Percentiles rank a stretch among this genome's conserved stretches.
Evolutionary conservation across 2,888 invertebrate genomes (phyloP).

Genomic region (Drosophila bunnanda): DNA sequence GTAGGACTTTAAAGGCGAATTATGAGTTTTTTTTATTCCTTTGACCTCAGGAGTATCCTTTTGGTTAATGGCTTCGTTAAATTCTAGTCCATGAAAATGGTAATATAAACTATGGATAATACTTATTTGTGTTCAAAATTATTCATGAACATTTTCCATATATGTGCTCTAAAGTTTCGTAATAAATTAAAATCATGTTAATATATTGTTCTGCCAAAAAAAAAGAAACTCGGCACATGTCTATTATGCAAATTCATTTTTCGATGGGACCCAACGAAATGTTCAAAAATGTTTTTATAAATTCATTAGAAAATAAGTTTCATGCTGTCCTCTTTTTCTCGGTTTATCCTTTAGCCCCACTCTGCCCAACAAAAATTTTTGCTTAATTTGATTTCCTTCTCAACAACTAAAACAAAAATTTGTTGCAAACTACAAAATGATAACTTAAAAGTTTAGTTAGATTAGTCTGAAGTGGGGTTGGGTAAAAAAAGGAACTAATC

Average conservation of each 20-base stretch:
- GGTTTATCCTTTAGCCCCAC: not conserved
- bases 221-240: constrained; percentile 52
- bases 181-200: constrained; percentile 38
- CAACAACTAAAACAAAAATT: constrained; percentile 14
- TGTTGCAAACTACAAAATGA: constrained; percentile 60
- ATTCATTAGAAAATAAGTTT: constrained; percentile 66
- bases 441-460: constrained; percentile 55
- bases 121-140: not conserved
- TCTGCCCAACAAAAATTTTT: constrained; percentile 48
- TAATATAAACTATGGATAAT: no score
- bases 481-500: constrained; percentile 9
- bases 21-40: constrained; percentile 4
- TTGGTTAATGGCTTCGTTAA: not conserved
- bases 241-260: constrained; percentile 76
- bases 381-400: constrained; percentile 65
- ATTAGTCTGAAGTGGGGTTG: constrained; percentile 13
- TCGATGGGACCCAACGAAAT: constrained; percentile 54
- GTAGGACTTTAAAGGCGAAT: not conserved
- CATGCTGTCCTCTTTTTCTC: constrained; percentile 6
- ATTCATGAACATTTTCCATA: not conserved
- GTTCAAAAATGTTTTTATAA: constrained; percentile 73
- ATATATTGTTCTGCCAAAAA: constrained; percentile 48
- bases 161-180: constrained; percentile 10
- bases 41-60: no score
- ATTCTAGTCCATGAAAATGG: no score